phyloP scores from a whole-genome alignment of 2,797 vertebrate species.

The Avahi laniger region DNA sequence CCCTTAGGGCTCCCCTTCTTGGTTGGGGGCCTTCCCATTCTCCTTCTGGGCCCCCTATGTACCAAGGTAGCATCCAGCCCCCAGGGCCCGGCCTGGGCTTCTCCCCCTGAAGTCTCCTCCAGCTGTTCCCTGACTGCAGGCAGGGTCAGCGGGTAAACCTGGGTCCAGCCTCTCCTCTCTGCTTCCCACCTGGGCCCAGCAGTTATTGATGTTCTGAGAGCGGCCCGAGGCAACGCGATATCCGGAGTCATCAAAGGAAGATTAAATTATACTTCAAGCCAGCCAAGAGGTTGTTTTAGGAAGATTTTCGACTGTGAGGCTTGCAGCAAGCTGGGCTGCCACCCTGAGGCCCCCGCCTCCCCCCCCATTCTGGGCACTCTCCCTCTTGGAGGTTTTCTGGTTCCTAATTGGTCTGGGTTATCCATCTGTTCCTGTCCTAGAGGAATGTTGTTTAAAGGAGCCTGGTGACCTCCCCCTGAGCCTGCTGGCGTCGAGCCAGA shows the following conservation, averaged over 20 bases:
- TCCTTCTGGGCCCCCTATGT: neutral
- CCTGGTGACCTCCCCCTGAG: neutral
- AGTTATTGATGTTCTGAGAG: conserved; percentile 46
- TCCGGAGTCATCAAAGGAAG: conserved; percentile 70
- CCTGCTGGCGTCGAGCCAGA: conserved; percentile 28
- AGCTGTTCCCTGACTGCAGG: neutral
- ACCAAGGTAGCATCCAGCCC: neutral
- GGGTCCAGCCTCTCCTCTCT: neutral
- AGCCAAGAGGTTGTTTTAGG: conserved; percentile 64
- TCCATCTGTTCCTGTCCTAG: neutral
- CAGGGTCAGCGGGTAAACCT: neutral
- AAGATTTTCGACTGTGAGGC: conserved; percentile 62
- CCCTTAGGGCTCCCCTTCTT: neutral
- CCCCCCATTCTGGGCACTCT: neutral
- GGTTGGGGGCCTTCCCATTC: neutral
- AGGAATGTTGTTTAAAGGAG: conserved; percentile 50
- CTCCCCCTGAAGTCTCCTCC: neutral
- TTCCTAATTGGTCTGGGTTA: conserved; percentile 33
- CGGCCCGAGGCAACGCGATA: conserved; percentile 54
- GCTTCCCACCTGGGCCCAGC: conserved; percentile 64
- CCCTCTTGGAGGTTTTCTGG: neutral
- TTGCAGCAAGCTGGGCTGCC: conserved; percentile 8
- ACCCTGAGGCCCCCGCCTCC: neutral
- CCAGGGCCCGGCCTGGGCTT: neutral
- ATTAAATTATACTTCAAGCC: conserved; percentile 63